Evolutionary conservation across 2,113 vertebrate genomes (phyloP), one percentile per base, ranked within the genome.

Genomic region (Periophthalmodon schlosseri): DNA sequence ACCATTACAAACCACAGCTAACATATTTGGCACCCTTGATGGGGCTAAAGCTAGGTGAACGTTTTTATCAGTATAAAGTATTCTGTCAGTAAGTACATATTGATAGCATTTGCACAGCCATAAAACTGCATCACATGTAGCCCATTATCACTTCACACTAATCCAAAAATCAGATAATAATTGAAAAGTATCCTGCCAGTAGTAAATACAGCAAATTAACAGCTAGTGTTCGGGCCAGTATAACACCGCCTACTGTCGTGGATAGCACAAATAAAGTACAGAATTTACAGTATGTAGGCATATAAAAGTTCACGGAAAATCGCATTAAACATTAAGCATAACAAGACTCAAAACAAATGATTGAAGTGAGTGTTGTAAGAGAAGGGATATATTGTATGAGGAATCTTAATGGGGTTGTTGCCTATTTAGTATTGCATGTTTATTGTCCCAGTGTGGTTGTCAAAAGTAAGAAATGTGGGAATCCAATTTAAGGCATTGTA

Each of bases 111-210:
- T n/a, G 49, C 70, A 49, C 81, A 90, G 91, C 86, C 88, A 89
- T 58, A 64, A 49, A 77, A 82, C 69, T 86, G 79, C 86, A 56
- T 63, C 74, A 88, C 77, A 85, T 86, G 87, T 86, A 76, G 69
- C 64, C 84, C 77, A 78, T 70, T 79, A 65, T 77, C 82, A 86
- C 81, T 86, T 73, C 81, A 88, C 86, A 85, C 86, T 88, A 90
- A 88, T 91, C 83, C 90, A 92, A 93, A 93, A 92, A 93, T 93
- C 91, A 91, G 82, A 87, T 86, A 75, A 89, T 92, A 93, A 93
- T 92, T 93, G 86, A 90, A 89, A 69, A 87, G 74, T 67, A 81
- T 84, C 71, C 74, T 81, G 82, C 89, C 88, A 91, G 85, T 89
- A 90, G 90, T 92, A 88, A 91, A 90, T 84, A 85, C 86, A 85